Base-by-base conservation (phyloP, 2,888 invertebrate species). In the Philereme transversata region DNA sequence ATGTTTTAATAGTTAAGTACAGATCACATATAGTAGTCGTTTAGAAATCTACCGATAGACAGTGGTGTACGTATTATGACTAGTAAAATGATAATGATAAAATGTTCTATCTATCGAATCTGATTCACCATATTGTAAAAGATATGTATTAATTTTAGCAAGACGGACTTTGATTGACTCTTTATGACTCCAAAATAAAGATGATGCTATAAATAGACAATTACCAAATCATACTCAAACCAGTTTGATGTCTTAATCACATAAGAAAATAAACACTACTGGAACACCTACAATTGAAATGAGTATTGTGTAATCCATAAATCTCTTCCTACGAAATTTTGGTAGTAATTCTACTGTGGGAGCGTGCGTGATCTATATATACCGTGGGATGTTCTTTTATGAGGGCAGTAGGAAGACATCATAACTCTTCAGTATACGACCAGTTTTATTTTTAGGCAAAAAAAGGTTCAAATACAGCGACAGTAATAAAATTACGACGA, bases 401-500 rank as follows among this genome's bases (percentile, higher is more conserved):
- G 68, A 60, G 64, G 62, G 51, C 60, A 55, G 59, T 65, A 53
- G 65, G 66, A 61, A 59, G 45, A 62, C 52, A 65, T 69, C 69
- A 68, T 67, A 64, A 67, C 62, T 66, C 55, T 62, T 60, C 58
- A 66, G 46, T 66, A 69, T 69, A 71, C 62, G 68, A 65, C 61
- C 51, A 64, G 51, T 54, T 62, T 60, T 62, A 38, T 68, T 64
- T 66, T 59, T 64, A 59, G 41, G 58, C 48, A 56, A 66, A 62
- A 64, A 59, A 62, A 69, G 68, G 38, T 52, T 71, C 62, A 10
- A 83, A 78, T 66, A 50, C 70, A 33, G 35, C 56, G 59, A 67
- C 80, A 71, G 60, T 47, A 77, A 76, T 71, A 67, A 54, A 74
- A 80, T 54, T 73, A 34, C 62, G 44, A 46, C 68, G 54, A 65